These are phyloP conservation scores for Drosophila nigromelanica DNA, from an alignment of 1,140 invertebrate species.

Conservation along the genomic window DNA sequence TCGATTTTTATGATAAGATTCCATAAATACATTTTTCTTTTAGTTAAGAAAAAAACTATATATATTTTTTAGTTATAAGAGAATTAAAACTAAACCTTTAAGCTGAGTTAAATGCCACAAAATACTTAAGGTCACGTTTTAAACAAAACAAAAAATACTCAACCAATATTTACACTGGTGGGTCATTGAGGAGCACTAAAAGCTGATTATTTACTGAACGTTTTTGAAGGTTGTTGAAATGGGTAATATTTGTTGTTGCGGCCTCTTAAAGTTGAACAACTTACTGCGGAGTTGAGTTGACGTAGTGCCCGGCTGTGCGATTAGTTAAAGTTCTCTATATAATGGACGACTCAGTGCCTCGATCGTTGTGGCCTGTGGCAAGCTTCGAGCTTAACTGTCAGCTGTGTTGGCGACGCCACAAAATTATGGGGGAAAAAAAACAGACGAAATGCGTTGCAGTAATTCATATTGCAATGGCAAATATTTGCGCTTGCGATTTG, in stretches of 20 bases:
- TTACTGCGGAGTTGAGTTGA: slow-evolving; percentile 9
- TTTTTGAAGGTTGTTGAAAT: slow-evolving; percentile 17
- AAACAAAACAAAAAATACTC: background rate
- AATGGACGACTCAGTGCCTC: background rate
- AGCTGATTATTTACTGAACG: background rate
- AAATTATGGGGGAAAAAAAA: slow-evolving; percentile 16
- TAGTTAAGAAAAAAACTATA: too few species aligned
- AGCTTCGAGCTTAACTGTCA: slow-evolving; percentile 12
- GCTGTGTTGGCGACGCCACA: slow-evolving; percentile 2
- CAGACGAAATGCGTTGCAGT: slow-evolving; percentile 57
- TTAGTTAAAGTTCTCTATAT: background rate
- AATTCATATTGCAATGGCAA: slow-evolving; percentile 52
- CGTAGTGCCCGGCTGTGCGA: background rate
- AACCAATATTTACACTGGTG: background rate
- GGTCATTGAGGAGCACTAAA: background rate
- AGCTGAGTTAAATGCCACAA: slow-evolving; percentile 4
- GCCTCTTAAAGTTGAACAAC: slow-evolving; percentile 4
- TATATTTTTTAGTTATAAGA: too few species aligned
- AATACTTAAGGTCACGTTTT: slow-evolving; percentile 5
- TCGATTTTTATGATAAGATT: too few species aligned
- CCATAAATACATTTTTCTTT: too few species aligned
- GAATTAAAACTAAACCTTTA: too few species aligned
- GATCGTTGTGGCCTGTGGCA: slow-evolving; percentile 14
- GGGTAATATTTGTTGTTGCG: background rate
- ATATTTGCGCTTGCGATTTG: slow-evolving; percentile 33